Evolutionary conservation across 2,113 vertebrate genomes (phyloP), one percentile per base, ranked within the genome.

Genomic region (Hyla sarda): DNA sequence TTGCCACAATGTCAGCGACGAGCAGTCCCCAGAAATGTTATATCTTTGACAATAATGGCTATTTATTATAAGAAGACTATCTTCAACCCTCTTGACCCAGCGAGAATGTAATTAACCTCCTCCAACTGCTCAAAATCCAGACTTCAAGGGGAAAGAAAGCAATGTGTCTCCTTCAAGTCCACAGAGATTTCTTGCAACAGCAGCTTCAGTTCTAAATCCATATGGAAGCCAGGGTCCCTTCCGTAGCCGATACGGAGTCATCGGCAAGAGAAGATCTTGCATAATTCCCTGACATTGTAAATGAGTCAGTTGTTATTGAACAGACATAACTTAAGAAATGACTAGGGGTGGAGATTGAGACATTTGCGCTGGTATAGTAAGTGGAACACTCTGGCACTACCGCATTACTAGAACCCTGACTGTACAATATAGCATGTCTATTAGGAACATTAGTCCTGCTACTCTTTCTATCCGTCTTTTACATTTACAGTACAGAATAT

Each of bases 81-180:
- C 58, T 67, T 54, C 50, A 79, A 85, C 71, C 17, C 60, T 79
- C 84, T 56, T 79, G 75, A 85, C 84, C 75, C 75, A 56, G 21
- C 9, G 34, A 85, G 47, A 23, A 85, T 76, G 75, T 54, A 85
- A 79, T 85, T 85, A 85, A 85, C 84, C 84, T 79, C 30, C 30
- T 78, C 62, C 75, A 85, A 25, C 60, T 69, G 56, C 47, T 85
- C 74, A 48, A 67, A 85, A 71, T 71, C 58, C 28, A 54, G 84
- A 34, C 47, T 85, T 79, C 84, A 85, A 69, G n/a, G 84, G 30
- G 47, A 54, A 71, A 41, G 21, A 56, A 69, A 85, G 25, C 60
- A 85, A 67, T 69, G 62, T 79, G 52, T 79, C 84, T 52, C 23
- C 30, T 32, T 85, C 45, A 23, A 56, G 11, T 69, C 21, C 17